Base-by-base conservation (phyloP, 2,888 invertebrate species). In the Homarus gammarus region DNA sequence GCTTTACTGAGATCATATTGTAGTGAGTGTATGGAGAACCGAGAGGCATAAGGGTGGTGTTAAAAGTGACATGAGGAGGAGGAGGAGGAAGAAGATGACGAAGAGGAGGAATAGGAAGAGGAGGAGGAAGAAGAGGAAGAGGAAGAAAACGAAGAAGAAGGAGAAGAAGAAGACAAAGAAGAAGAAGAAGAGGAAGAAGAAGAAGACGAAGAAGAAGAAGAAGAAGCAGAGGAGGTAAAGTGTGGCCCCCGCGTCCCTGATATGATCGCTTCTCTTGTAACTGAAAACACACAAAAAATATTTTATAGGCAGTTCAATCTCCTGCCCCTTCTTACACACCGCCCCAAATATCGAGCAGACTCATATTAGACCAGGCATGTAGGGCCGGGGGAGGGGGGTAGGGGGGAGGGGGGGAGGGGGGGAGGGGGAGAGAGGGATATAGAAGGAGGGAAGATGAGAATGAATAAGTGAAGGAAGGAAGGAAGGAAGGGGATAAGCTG, bases 271-370 rank as follows among this genome's bases (percentile, higher is more conserved):
- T 72, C 56, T 72, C 78, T 49, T 77, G 79, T 79, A 72, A 79
- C 51, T 70, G 70, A 79, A 86, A 73, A 86, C n/a, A 85, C 86
- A 86, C 79, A 77, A 79, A 79, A 78, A 79, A 86, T 86, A 86
- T 86, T 86, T 86, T 86, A 86, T 86, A 72, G 79, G 79, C 51
- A 56, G 79, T 36, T 79, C 86, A 86, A 86, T 86, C 86, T 86
- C 86, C 56, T 38, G 86, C 78, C n/a, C n/a, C 86, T 86, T 78
- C 49, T 68, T 68, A 78, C 79, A 86, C 86, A 86, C 77, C 61
- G 56, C 68, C 75, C 75, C 38, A 85, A 75, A 78, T 78, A 78
- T 78, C 68, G 78, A 78, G 84, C 64, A n/a, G 75, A 61, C 68
- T 70, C 72, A 86, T 79, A 86, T 86, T 86, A 79, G 72, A 68